Percentiles rank a stretch among this genome's conserved stretches.
phyloP scores from a whole-genome alignment of 1,140 invertebrate species.

The Drosophila micromelanica region DNA sequence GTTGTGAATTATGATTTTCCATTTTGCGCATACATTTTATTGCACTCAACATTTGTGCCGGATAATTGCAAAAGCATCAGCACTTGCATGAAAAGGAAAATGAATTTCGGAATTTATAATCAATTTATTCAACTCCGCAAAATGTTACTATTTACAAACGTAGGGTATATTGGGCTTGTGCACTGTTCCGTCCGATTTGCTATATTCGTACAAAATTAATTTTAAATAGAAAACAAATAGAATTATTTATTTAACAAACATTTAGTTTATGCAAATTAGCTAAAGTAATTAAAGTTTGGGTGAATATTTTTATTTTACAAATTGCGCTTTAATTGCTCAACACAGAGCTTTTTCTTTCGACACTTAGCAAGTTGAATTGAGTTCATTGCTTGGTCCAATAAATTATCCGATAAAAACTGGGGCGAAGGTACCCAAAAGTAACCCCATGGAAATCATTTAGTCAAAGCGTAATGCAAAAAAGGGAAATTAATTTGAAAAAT shows the following conservation, averaged over 20 bases:
- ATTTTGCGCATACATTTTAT: constrained; percentile 57
- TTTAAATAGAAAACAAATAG: neutral
- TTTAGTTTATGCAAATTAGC: no score
- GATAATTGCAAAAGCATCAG: constrained; percentile 55
- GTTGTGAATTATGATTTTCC: constrained; percentile 50
- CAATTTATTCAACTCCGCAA: constrained; percentile 26
- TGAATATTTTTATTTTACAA: neutral
- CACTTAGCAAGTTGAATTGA: constrained; percentile 11
- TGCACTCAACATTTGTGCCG: constrained; percentile 39
- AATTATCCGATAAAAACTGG: constrained; percentile 11
- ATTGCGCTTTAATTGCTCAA: neutral
- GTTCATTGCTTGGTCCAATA: constrained; percentile 4
- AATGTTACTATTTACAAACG: constrained; percentile 10
- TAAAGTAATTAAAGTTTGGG: neutral
- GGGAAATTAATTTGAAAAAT: constrained; percentile 69
- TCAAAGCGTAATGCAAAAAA: constrained; percentile 24
- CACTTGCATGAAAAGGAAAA: neutral
- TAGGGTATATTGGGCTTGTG: neutral
- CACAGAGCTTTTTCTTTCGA: constrained; percentile 21
- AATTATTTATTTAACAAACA: neutral
- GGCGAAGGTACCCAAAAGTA: neutral
- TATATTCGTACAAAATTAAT: no score
- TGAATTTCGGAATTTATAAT: constrained; percentile 35
- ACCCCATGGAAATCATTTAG: constrained; percentile 24
- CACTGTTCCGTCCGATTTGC: neutral